phyloP scores from a whole-genome alignment of 2,888 invertebrate species.

The Argyresthia goedartella region DNA sequence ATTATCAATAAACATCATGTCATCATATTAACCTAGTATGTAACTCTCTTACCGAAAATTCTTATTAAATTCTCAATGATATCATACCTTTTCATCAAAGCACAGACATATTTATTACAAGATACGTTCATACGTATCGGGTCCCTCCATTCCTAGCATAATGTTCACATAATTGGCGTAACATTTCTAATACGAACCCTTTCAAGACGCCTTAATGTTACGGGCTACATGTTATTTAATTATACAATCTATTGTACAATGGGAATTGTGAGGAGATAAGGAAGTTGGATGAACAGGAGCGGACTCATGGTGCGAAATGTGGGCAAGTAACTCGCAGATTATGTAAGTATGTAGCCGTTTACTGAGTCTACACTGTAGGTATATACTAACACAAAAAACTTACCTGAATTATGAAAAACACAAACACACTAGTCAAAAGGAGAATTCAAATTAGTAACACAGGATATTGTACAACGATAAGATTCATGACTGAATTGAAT shows the following conservation, averaged over 20 bases:
- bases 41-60: no score
- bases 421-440: no score
- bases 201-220: conserved; percentile 64
- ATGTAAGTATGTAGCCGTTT: no score
- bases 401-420: no score
- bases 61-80: background rate
- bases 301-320: conserved; percentile 14
- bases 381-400: no score
- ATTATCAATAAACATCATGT: no score
- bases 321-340: background rate
- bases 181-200: conserved; percentile 67
- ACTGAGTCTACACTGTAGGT: no score
- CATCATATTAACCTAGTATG: no score
- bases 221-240: conserved; percentile 69
- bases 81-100: background rate
- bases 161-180: conserved; percentile 70
- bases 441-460: no score
- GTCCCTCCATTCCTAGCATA: conserved; percentile 63
- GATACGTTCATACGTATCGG: conserved; percentile 15
- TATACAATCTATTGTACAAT: conserved; percentile 66
- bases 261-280: conserved; percentile 18
- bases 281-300: conserved; percentile 13
- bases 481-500: no score
- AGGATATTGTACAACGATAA: no score
- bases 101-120: conserved; percentile 18